These are phyloP conservation scores for Netelia inedita DNA, from an alignment of 2,888 invertebrate genomes.

Conservation along the genomic window DNA sequence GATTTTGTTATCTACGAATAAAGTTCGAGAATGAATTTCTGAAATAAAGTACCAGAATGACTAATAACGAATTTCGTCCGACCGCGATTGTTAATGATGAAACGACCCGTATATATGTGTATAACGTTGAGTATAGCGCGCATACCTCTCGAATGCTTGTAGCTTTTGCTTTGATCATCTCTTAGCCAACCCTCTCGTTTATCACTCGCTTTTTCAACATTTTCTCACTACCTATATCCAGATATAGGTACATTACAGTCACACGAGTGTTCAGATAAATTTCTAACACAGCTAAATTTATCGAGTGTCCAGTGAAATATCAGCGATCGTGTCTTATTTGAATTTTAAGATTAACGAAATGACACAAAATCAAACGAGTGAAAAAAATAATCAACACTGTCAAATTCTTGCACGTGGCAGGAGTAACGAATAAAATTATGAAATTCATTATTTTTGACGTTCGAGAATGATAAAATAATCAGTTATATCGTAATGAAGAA, in stretches of 20 bases:
- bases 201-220: slow-evolving; percentile 40
- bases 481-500: background rate
- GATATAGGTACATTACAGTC: slow-evolving; percentile 25
- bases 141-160: slow-evolving; percentile 46
- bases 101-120: background rate
- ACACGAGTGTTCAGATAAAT: slow-evolving; percentile 12
- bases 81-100: no score
- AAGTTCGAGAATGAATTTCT: no score
- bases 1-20: no score
- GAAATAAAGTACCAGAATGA: no score
- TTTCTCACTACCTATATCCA: background rate
- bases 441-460: background rate
- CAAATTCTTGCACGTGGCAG: background rate
- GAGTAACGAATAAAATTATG: background rate
- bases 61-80: no score
- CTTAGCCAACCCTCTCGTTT: slow-evolving; percentile 25
- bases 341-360: background rate
- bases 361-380: background rate
- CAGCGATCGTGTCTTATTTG: background rate
- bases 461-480: background rate
- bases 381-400: background rate
- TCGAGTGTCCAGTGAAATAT: slow-evolving; percentile 4
- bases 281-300: slow-evolving; percentile 22
- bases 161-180: slow-evolving; percentile 44
- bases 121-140: background rate